A percentile compares a stretch with the other conserved stretches of the same genome.
phyloP scores from a whole-genome alignment of 2,888 invertebrate species.

The Alentia gelatinosa region DNA sequence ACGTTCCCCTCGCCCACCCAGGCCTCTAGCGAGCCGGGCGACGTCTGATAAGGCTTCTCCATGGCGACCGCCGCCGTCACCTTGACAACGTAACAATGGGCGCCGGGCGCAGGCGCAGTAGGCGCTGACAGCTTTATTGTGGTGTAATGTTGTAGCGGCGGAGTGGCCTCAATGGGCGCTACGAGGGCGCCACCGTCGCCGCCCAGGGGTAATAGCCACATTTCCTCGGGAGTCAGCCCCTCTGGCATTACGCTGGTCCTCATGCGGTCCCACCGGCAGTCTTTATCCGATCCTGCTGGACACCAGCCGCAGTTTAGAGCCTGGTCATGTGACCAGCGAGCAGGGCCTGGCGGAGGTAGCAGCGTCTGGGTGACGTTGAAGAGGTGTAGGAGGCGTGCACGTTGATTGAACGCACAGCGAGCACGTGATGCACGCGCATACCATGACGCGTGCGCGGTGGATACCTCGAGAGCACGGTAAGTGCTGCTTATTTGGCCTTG shows the following conservation, averaged over 20 bases:
- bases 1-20: not conserved
- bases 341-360: not conserved
- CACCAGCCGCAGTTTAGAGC: not conserved
- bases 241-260: not conserved
- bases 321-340: not conserved
- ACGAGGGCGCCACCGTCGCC: not conserved
- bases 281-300: not conserved
- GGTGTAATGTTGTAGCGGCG: slow-evolving; percentile 42
- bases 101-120: not conserved
- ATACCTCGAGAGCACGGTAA: too few relatives aligned
- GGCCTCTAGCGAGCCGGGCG: not conserved
- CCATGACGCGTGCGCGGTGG: too few relatives aligned
- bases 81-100: slow-evolving; percentile 47
- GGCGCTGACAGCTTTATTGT: slow-evolving; percentile 44
- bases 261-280: not conserved
- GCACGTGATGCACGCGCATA: too few relatives aligned
- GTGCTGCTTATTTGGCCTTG: too few relatives aligned
- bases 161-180: slow-evolving; percentile 11
- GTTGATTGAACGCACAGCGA: too few relatives aligned
- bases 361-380: not conserved
- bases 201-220: not conserved
- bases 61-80: slow-evolving; percentile 28
- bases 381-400: too few relatives aligned
- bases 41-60: slow-evolving; percentile 31
- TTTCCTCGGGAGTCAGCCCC: not conserved